These are phyloP conservation scores for Tachysurus fulvidraco DNA, from an alignment of 2,113 vertebrate genomes.

Conservation along the genomic window DNA sequence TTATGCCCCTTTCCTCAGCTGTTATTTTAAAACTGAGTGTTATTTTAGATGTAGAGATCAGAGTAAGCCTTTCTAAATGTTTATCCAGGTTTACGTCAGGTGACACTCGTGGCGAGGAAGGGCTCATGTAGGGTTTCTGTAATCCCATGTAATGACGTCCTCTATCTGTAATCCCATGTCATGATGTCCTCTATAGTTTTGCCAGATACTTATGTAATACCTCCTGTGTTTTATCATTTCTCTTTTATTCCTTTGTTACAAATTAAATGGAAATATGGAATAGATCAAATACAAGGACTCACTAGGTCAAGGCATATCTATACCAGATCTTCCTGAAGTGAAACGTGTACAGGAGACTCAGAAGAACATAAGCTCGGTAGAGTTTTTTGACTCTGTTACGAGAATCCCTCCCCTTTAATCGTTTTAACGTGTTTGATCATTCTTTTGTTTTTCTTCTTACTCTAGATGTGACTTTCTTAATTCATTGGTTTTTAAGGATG, in stretches of 20 bases:
- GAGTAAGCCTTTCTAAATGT: not conserved
- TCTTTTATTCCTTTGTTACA: constrained; percentile 53
- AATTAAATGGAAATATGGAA: constrained; percentile 47
- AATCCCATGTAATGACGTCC: not conserved
- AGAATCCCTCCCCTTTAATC: constrained; percentile 10
- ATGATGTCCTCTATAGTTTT: not conserved
- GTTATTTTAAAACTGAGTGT: not conserved
- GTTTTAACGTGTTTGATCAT: constrained; percentile 3
- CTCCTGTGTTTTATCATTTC: constrained; percentile 39
- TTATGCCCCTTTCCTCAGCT: not conserved
- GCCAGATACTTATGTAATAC: not conserved
- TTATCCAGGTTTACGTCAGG: not conserved
- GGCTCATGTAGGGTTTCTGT: constrained; percentile 3
- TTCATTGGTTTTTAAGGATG: not conserved
- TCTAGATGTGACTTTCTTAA: constrained; percentile 5
- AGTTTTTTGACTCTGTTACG: constrained; percentile 38
- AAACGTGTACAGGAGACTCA: constrained; percentile 93
- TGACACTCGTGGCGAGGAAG: not conserved
- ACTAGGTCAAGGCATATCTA: constrained; percentile 89
- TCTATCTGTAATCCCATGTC: not conserved
- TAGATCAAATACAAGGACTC: constrained; percentile 95
- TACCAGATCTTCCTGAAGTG: constrained; percentile 92
- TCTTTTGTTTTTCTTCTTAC: not conserved
- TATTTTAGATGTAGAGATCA: not conserved
- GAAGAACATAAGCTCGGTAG: constrained; percentile 99